Conservation (phyloP, 2,797 vertebrate species). For the Malacoctenus gilli region DNA sequence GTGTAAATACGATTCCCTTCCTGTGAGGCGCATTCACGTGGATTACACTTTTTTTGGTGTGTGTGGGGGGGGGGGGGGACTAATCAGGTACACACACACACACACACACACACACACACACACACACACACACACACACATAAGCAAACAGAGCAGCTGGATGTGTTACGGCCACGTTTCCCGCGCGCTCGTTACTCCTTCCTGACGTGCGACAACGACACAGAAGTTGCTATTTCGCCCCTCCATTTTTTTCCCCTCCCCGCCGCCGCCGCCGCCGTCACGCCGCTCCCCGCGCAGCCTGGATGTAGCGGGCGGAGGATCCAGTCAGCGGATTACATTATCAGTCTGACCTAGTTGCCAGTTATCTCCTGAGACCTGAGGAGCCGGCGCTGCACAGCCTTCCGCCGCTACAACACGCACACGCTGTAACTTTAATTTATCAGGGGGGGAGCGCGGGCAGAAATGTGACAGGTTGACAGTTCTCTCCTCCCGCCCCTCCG, state of each 20-base stretch:
- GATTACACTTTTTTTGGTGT: constrained; percentile 40
- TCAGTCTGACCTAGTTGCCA: constrained; percentile 87
- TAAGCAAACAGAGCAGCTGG: constrained; percentile 11
- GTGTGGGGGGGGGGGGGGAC: no score
- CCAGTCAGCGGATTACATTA: constrained; percentile 86
- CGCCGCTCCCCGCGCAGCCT: constrained; percentile 71
- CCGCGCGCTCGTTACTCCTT: constrained; percentile 13
- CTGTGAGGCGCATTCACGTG: constrained; percentile 42
- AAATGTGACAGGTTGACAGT: constrained; percentile 83
- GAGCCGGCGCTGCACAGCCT: constrained; percentile 80
- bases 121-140: constrained; percentile 15
- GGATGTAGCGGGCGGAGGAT: constrained; percentile 80
- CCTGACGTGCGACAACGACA: constrained; percentile 44
- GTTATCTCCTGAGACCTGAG: constrained; percentile 84
- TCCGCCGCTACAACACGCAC: constrained; percentile 80
- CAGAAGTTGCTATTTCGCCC: constrained; percentile 65
- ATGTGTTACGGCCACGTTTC: constrained; percentile 23
- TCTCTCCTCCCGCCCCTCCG: constrained; percentile 82
- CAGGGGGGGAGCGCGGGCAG: constrained; percentile 79
- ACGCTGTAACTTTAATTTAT: constrained; percentile 84
- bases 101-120: constrained; percentile 5
- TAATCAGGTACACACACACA: constrained; percentile 35
- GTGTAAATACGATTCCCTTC: constrained; percentile 55
- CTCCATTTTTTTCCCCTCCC: constrained; percentile 45
- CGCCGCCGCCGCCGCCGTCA: constrained; percentile 63